Base-by-base conservation (phyloP, 2,888 invertebrate species). In the Brachyopa scutellaris region DNA sequence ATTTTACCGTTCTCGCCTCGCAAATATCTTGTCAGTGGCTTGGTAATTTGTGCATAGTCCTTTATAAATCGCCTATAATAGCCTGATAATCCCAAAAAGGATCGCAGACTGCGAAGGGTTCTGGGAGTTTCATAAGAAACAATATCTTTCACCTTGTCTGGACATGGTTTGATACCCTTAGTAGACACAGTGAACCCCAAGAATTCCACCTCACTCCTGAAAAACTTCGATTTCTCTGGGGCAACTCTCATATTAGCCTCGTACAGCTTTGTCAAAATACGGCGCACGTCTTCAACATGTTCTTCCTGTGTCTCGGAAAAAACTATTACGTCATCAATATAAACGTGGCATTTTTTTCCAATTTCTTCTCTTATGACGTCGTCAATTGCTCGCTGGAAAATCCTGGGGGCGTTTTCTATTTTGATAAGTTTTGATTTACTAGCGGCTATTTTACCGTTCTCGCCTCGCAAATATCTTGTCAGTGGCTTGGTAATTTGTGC, bases 111-210 rank as follows among this genome's bases (percentile, higher is more conserved):
- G 2, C 66, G 15, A 13, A 79, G n/a, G 6, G 61, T 55, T 11
- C 26, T 23, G 5, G 73, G 73, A 9, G 23, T 17, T 11, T 47
- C 38, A 9, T 73, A 69, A 42, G 47, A n/a, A 2, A 45, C 45
- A 21, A 45, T 64, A 11, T 57, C 23, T 42, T 69, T 80, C 13
- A 49, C 31, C 11, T 64, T 23, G 8, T 70, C 49, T 31, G 62
- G 69, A 49, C 53, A 61, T 8, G 64, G 64, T 64, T 9, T 76
- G 9, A 76, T 62, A n/a, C 74, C 86, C 0, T 85, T 85, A 8
- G 67, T 70, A 1, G 84, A 85, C 17, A 85, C 74, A 3, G 88
- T 55, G 57, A 88, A 88, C 2, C 88, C 88, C 17, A 90, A 80
- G 67, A 85, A 89, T 29, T 85, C 84, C 0, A 88, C 85, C 53